Evolutionary conservation across 2,113 vertebrate genomes (phyloP).

Genomic region (Otolemur garnettii): DNA sequence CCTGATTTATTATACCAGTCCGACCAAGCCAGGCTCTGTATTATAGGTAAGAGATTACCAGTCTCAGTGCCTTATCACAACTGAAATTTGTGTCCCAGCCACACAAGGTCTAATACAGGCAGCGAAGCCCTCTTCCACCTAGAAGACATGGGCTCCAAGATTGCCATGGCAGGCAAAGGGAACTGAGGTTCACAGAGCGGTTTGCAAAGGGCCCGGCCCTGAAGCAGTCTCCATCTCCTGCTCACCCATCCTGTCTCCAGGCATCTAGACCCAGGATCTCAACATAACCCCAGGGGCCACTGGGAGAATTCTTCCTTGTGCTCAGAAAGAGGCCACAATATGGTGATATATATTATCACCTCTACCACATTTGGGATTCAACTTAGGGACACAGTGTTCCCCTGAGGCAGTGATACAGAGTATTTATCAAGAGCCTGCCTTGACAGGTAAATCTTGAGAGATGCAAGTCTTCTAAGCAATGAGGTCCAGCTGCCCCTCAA

Average conservation of each 20-base stretch:
- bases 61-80: neutral
- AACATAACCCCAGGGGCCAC: neutral
- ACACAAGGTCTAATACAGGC: rapidly evolving
- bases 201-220: neutral
- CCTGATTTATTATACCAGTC: neutral
- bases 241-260: neutral
- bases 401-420: neutral
- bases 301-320: neutral
- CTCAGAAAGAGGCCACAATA: neutral
- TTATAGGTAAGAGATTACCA: neutral
- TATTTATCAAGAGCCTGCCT: neutral
- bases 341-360: rapidly evolving
- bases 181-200: neutral
- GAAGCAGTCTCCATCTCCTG: neutral
- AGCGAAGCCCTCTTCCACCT: neutral
- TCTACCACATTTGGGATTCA: neutral
- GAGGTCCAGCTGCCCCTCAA: neutral
- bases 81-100: neutral
- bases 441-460: neutral
- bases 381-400: neutral
- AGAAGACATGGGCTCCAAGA: neutral
- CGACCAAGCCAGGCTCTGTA: neutral
- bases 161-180: neutral
- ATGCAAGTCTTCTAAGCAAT: neutral
- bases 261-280: neutral